phyloP scores from a whole-genome alignment of 2,888 invertebrate genomes.

The Odontothrips loti region DNA sequence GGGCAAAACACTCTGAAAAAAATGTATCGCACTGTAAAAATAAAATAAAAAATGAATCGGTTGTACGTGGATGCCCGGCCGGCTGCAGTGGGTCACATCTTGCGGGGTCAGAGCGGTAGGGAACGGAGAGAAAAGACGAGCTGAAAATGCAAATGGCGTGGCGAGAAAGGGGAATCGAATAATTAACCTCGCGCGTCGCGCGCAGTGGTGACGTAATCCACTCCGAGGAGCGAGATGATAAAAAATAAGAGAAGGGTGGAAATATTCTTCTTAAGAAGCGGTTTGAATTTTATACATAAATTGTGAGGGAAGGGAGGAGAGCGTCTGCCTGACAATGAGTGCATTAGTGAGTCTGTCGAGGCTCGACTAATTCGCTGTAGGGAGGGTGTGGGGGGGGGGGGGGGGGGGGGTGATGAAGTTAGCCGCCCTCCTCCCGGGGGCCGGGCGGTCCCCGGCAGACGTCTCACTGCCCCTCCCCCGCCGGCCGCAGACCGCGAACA shows the following conservation, averaged over 20 bases:
- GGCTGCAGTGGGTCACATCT: too few relatives aligned
- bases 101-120: too few relatives aligned
- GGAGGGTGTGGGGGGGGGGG: neutral
- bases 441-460: neutral
- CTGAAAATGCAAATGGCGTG: too few relatives aligned
- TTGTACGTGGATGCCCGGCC: too few relatives aligned
- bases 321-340: constrained; percentile 22
- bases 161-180: neutral
- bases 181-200: constrained; percentile 3
- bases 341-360: constrained; percentile 24
- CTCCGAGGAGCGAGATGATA: neutral
- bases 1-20: too few relatives aligned
- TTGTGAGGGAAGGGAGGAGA: constrained; percentile 14
- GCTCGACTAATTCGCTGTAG: constrained; percentile 5
- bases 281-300: constrained; percentile 19
- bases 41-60: too few relatives aligned
- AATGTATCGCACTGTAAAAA: neutral
- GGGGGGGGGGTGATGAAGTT: neutral
- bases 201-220: constrained; percentile 2
- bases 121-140: too few relatives aligned
- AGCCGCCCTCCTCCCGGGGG: neutral
- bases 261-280: constrained; percentile 5
- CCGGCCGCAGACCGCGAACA: neutral
- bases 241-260: neutral
- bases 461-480: neutral